Percentiles rank a stretch among this genome's conserved stretches.
phyloP scores from a whole-genome alignment of 2,888 invertebrate genomes.

The Aphidius colemani region DNA sequence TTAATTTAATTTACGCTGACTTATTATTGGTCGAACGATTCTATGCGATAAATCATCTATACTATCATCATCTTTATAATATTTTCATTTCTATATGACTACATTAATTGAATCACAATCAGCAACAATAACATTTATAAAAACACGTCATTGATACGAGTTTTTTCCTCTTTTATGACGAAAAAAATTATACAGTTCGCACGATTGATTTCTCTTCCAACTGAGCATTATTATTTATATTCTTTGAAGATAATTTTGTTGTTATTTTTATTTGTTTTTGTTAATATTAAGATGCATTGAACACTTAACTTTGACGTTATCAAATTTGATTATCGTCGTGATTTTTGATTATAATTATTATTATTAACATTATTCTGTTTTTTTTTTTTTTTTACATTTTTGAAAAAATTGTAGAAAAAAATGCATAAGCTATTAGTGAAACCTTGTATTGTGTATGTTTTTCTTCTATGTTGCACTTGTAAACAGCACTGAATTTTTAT shows the following conservation, averaged over 20 bases:
- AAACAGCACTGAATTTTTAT: conserved; percentile 88
- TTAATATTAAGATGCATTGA: not conserved
- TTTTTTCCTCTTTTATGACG: not conserved
- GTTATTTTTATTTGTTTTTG: not conserved
- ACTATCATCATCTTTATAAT: conserved; percentile 11
- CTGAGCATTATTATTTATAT: too few relatives aligned
- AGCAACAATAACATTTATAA: too few relatives aligned
- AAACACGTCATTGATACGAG: conserved; percentile 9
- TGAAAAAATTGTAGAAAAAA: not conserved
- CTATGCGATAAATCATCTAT: not conserved
- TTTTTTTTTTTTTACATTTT: conserved; percentile 4
- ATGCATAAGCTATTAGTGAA: not conserved
- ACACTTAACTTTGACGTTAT: not conserved
- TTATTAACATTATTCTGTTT: not conserved
- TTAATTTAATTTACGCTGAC: conserved; percentile 8
- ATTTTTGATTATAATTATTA: not conserved
- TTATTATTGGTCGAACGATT: too few relatives aligned
- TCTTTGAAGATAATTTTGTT: too few relatives aligned
- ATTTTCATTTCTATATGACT: conserved; percentile 23
- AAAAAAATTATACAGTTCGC: too few relatives aligned
- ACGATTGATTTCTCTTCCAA: too few relatives aligned
- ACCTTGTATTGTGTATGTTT: conserved; percentile 40
- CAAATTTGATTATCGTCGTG: not conserved
- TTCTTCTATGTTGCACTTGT: conserved; percentile 77
- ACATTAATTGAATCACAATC: conserved; percentile 22